Base-by-base conservation (phyloP, 2,888 invertebrate genomes). In the Megalurothrips usitatus region DNA sequence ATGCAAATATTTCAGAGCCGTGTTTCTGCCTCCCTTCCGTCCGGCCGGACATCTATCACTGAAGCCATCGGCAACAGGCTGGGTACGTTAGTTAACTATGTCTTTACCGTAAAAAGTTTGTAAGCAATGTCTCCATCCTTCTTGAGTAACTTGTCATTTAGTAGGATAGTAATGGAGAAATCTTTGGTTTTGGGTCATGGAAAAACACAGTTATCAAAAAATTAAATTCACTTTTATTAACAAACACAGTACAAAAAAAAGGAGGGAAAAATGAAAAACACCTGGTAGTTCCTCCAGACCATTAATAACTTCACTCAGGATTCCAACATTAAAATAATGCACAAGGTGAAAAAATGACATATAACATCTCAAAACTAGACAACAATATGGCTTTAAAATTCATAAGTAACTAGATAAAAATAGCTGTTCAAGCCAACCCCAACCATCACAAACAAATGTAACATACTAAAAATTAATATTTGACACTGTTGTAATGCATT, bases 211-310 rank as follows among this genome's bases (percentile, higher is more conserved):
- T 43, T 43, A 4, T 43, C 34, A 6, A 43, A 43, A n/a, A 43
- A 43, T 43, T 43, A 43, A 43, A 58, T 58, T 58, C n/a, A 58
- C 17, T 58, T 58, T 68, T 68, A 68, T 23, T 68, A 68, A 68
- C 68, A 68, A 68, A 68, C 26, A 68, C 23, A 23, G 68, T 68
- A 68, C 9, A 68, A 68, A 68, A 68, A 63, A 68, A 68, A 68
- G 11, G 68, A n/a, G 34, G 34, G 34, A 6, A 43, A 17, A 52
- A 17, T 23, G 68, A 68, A 19, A 68, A 23, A 68, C 19, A 10
- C 58, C 58, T 58, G 19, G 9, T 68, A 23, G 23, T n/a, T 68
- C 68, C 68, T 23, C n/a, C 68, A 23, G 11, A 11, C 68, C 34
- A 43, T 23, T 68, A 23, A 68, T 23, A 17, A 1, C 52, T 17